Percentiles rank a stretch among this genome's conserved stretches.
Conservation (phyloP, 2,113 vertebrate species). For the Ammodytes dubius region DNA sequence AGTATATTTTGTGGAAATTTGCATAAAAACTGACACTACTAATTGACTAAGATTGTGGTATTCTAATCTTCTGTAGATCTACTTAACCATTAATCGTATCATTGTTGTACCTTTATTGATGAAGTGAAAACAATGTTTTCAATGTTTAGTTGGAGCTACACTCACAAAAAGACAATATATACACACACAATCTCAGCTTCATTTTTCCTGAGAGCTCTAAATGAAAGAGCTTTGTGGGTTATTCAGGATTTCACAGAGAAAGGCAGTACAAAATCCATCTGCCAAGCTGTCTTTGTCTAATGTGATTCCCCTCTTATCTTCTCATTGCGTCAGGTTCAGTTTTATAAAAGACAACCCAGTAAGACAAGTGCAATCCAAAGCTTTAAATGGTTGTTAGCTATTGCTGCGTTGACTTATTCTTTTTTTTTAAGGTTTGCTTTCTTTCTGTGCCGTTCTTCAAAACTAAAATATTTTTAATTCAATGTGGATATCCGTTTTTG, state of each 20-base stretch:
- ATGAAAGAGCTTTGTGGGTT: not conserved
- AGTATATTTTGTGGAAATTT: not conserved
- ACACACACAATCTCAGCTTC: not conserved
- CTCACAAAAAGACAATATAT: not conserved
- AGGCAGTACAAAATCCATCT: slow-evolving; percentile 22
- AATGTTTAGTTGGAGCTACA: not conserved
- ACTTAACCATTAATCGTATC: not conserved
- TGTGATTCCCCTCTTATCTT: slow-evolving; percentile 33
- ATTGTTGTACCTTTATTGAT: not conserved
- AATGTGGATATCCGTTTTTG: not conserved
- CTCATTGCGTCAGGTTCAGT: slow-evolving; percentile 14
- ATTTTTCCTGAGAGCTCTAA: not conserved
- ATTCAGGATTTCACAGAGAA: slow-evolving; percentile 14
- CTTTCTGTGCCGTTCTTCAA: not conserved
- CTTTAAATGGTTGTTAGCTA: not conserved
- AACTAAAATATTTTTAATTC: slow-evolving; percentile 7
- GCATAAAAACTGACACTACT: not conserved
- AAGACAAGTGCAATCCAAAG: slow-evolving; percentile 23
- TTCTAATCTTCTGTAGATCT: not conserved
- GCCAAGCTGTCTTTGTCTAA: slow-evolving; percentile 9
- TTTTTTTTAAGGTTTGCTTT: not conserved
- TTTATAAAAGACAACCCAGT: slow-evolving; percentile 17
- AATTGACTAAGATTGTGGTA: not conserved
- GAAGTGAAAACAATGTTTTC: not conserved
- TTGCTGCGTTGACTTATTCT: not conserved